A percentile compares a stretch with the other conserved stretches of the same genome.
These are phyloP conservation scores for Oophaga pumilio DNA, from an alignment of 2,113 vertebrate genomes.

Conservation along the genomic window DNA sequence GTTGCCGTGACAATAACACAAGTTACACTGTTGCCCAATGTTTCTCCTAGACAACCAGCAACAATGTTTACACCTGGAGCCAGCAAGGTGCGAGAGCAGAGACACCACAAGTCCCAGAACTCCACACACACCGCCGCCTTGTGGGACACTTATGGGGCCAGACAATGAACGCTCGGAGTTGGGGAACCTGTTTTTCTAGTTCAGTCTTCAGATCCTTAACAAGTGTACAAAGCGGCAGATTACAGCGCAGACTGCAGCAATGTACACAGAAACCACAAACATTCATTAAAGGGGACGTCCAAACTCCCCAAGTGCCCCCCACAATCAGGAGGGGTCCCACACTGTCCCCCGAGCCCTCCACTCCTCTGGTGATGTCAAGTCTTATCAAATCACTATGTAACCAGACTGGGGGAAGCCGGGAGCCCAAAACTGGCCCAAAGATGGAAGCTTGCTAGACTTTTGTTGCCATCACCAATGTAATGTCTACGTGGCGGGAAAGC, in stretches of 20 bases:
- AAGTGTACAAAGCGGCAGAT: neutral
- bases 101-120: neutral
- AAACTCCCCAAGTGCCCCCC: too few relatives aligned
- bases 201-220: neutral
- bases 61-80: neutral
- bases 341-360: too few relatives aligned
- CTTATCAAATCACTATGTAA: too few relatives aligned
- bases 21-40: neutral
- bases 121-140: neutral
- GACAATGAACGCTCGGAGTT: neutral
- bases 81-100: too few relatives aligned
- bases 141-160: neutral
- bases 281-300: neutral
- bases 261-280: neutral
- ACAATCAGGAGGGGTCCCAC: too few relatives aligned
- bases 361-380: too few relatives aligned
- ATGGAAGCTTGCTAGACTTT: too few relatives aligned
- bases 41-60: neutral
- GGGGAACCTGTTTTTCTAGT: slow-evolving; percentile 1
- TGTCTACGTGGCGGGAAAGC: too few relatives aligned
- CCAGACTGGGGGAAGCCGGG: too few relatives aligned
- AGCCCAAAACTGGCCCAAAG: too few relatives aligned
- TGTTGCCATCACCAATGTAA: too few relatives aligned
- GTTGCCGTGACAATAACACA: neutral
- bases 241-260: neutral